These are phyloP conservation scores for Pachliopta kotzebuea DNA, from an alignment of 2,888 invertebrate species.

Conservation along the genomic window DNA sequence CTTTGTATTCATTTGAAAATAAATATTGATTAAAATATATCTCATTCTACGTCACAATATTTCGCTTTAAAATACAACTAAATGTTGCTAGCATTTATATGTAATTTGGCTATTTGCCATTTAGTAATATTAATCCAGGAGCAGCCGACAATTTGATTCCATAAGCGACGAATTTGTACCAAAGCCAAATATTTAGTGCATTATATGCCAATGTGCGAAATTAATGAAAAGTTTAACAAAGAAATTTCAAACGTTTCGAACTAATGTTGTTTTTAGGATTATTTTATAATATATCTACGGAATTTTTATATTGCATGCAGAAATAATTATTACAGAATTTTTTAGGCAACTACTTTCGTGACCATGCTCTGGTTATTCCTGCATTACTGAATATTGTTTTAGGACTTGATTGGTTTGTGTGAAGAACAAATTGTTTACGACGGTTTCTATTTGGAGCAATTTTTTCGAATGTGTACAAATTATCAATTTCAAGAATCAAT, in stretches of 20 bases:
- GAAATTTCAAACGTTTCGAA: neutral
- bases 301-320: neutral
- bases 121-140: slow-evolving; percentile 23
- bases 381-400: too few relatives aligned
- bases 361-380: too few relatives aligned
- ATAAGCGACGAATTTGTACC: slow-evolving; percentile 24
- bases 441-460: too few relatives aligned
- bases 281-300: too few relatives aligned
- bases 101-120: slow-evolving; percentile 23
- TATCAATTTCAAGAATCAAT: too few relatives aligned
- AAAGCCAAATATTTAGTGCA: slow-evolving; percentile 18
- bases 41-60: neutral
- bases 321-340: neutral
- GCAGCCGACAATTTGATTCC: slow-evolving; percentile 24
- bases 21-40: neutral
- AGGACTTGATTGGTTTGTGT: too few relatives aligned
- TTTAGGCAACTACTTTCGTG: too few relatives aligned
- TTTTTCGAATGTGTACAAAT: too few relatives aligned
- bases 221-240: neutral
- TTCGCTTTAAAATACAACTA: neutral
- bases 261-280: neutral
- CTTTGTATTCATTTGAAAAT: too few relatives aligned
- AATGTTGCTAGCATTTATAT: slow-evolving; percentile 20
- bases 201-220: slow-evolving; percentile 2
- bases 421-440: too few relatives aligned